Conservation (phyloP, 2,888 invertebrate genomes). For the Ophonus ardosiacus region DNA sequence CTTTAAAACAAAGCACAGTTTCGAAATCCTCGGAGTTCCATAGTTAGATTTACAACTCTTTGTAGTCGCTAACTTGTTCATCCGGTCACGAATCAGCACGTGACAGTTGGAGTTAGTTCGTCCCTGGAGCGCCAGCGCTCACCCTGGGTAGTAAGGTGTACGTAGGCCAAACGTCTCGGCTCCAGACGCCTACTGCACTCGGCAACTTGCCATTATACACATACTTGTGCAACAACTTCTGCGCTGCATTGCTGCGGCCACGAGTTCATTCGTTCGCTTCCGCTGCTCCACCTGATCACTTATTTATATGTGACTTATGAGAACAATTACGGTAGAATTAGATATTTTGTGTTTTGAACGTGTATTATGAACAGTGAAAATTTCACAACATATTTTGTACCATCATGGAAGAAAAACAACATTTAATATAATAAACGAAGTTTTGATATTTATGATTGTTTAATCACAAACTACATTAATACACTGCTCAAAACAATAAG, state of each 20-base stretch:
- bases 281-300: not conserved
- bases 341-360: not conserved
- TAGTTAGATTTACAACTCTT: no score
- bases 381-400: no score
- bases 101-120: not conserved
- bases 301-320: conserved; percentile 8
- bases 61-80: not conserved
- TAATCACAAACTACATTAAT: no score
- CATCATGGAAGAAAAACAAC: no score
- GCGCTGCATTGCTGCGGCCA: conserved; percentile 29
- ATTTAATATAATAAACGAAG: no score
- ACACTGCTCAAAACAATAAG: no score
- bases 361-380: not conserved
- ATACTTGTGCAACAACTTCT: conserved; percentile 54
- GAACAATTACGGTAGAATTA: not conserved
- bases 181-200: not conserved
- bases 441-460: no score
- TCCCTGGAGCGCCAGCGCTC: not conserved
- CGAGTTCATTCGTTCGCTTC: conserved; percentile 6
- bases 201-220: conserved; percentile 18
- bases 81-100: not conserved
- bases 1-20: not conserved
- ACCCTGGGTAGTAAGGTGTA: not conserved
- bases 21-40: not conserved
- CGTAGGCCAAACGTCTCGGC: not conserved